These are phyloP conservation scores for Chaitophorus viminalis DNA, from an alignment of 2,888 invertebrate species.

Conservation along the genomic window DNA sequence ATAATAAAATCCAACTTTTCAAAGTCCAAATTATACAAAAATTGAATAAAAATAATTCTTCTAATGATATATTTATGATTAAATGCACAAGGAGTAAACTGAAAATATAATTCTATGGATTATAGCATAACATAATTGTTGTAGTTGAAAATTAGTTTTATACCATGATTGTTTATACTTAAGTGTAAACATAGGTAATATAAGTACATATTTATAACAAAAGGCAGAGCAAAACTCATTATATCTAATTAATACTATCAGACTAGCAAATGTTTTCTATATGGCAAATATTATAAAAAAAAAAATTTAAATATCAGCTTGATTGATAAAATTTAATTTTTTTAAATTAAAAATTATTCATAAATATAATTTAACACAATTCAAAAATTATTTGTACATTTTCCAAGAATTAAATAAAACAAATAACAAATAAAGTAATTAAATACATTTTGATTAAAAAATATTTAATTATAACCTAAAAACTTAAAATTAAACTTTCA, in stretches of 20 bases:
- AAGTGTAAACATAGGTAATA: background rate
- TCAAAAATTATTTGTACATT: background rate
- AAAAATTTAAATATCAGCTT: background rate
- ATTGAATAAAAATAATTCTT: background rate
- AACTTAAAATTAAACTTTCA: too few species aligned
- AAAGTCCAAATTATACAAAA: too few species aligned
- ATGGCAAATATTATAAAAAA: background rate
- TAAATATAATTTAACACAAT: background rate
- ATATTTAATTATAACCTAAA: background rate
- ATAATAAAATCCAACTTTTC: too few species aligned
- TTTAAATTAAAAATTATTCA: background rate
- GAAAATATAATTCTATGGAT: background rate
- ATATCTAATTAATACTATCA: background rate
- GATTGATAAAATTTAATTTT: background rate
- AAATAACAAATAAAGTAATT: background rate
- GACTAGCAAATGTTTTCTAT: background rate
- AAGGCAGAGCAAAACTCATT: background rate
- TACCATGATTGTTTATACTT: background rate
- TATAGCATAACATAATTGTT: background rate
- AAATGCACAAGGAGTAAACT: conserved; percentile 25
- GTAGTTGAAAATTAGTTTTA: background rate
- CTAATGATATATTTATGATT: background rate
- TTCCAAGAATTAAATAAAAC: too few species aligned
- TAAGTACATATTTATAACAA: background rate
- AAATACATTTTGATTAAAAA: background rate